Evolutionary conservation across 1,140 invertebrate genomes (phyloP), one percentile per base, ranked within the genome.

Genomic region (Drosophila busckii): DNA sequence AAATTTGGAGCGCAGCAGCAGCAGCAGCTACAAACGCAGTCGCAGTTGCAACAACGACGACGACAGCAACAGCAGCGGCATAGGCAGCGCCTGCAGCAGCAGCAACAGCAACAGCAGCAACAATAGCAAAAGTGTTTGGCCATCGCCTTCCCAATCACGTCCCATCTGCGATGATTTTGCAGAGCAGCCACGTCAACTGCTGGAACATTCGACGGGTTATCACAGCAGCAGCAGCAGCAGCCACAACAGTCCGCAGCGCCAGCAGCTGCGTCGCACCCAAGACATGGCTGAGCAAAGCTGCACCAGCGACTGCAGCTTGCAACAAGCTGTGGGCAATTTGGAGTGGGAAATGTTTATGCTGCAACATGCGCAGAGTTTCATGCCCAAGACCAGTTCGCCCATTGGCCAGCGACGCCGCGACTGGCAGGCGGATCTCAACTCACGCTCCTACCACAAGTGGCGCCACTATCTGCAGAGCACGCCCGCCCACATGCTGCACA

Each of bases 341-440:
- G 68, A 86, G 42, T 86, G 84, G 84, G 84, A 86, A 37, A 86
- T 86, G 70, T 70, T 64, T 17, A 86, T 86, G 84, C 75, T 86
- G 70, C 66, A 71, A 37, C 73, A 64, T 9, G 61, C 75, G 0
- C 56, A 63, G 23, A 53, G 67, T 9, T 40, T 86, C 0, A 86
- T 86, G 84, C 75, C 84, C 8, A 86, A 86, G 40, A 86, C 84
- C 9, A 86, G 84, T 0, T 86, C 84, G 3, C 84, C 84, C 1
- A 60, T 80, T 4, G 44, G 48, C 3, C 56, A 61, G 7, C 29
- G 80, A 0, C 55, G 67, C 0, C 2, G 28, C 9, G 3, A 37
- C 25, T 3, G 9, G 31, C 8, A 35, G 41, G 8, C 2, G 35
- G 41, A 23, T 26, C 2, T 44, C 8, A 54, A 42, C 5, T 53